Percentiles rank a stretch among this genome's conserved stretches.
Conservation (phyloP, 1,140 invertebrate species). For the Pseudobourletiella spinata region DNA sequence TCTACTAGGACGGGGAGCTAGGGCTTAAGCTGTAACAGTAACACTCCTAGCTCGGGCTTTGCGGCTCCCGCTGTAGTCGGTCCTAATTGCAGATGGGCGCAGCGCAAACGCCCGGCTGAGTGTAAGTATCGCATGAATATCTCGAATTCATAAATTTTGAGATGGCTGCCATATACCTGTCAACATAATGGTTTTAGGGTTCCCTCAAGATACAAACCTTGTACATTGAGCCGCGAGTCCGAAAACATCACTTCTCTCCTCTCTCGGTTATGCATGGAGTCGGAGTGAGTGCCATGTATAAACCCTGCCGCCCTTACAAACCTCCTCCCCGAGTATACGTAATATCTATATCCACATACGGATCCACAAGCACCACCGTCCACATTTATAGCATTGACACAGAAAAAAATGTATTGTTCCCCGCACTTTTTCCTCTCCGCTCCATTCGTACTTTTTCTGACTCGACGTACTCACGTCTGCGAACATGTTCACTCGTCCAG, state of each 20-base stretch:
- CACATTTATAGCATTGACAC: slow-evolving; percentile 2
- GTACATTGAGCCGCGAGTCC: slow-evolving; percentile 4
- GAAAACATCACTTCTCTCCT: background rate
- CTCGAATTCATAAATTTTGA: slow-evolving; percentile 33
- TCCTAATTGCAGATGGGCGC: background rate
- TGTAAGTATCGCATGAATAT: slow-evolving; percentile 18
- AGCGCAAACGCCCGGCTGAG: background rate
- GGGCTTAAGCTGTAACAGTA: background rate
- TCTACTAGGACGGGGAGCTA: too few species aligned
- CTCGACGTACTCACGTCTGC: too few species aligned
- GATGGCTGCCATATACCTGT: slow-evolving; percentile 28
- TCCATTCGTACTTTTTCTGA: background rate
- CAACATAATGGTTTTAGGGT: slow-evolving; percentile 33
- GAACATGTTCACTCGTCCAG: background rate
- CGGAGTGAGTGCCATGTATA: background rate
- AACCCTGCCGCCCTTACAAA: background rate
- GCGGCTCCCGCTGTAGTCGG: too few species aligned
- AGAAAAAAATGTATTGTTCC: slow-evolving; percentile 1
- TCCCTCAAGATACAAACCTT: slow-evolving; percentile 23
- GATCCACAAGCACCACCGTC: background rate
- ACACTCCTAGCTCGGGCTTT: too few species aligned
- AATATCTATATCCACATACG: background rate
- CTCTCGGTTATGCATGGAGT: background rate
- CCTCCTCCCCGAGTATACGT: too few species aligned
- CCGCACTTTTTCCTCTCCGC: background rate